Percentiles rank a stretch among this genome's conserved stretches.
These are phyloP conservation scores for Huso huso DNA, from an alignment of 2,797 vertebrate species.

Conservation along the genomic window DNA sequence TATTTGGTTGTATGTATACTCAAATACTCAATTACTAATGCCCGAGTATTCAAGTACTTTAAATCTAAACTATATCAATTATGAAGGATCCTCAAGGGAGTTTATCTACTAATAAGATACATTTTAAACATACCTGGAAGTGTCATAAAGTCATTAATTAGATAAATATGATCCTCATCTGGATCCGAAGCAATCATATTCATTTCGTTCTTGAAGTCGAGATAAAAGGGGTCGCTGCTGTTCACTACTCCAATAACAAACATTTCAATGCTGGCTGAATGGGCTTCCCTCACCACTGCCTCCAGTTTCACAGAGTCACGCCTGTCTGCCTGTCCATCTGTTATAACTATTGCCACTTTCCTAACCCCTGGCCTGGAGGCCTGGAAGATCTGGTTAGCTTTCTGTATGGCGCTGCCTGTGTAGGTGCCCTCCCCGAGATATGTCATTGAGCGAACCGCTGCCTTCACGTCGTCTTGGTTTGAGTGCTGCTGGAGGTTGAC, in stretches of 20 bases:
- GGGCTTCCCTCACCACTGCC: slow-evolving; percentile 45
- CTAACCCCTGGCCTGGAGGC: slow-evolving; percentile 47
- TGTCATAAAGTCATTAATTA: slow-evolving; percentile 63
- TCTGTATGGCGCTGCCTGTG: slow-evolving; percentile 65
- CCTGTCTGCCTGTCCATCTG: slow-evolving; percentile 62
- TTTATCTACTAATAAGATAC: slow-evolving; percentile 11
- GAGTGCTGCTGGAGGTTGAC: slow-evolving; percentile 55
- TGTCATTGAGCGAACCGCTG: slow-evolving; percentile 59
- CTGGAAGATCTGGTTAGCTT: slow-evolving; percentile 54
- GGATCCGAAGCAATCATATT: slow-evolving; percentile 69
- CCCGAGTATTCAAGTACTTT: neutral
- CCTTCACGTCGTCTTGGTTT: slow-evolving; percentile 51
- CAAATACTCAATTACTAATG: too few relatives aligned
- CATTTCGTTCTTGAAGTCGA: slow-evolving; percentile 63
- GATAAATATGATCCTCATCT: slow-evolving; percentile 61
- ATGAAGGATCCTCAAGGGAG: neutral
- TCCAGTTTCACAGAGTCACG: slow-evolving; percentile 54
- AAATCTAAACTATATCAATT: neutral
- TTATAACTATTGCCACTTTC: slow-evolving; percentile 71
- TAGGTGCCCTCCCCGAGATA: slow-evolving; percentile 78
- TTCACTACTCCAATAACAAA: slow-evolving; percentile 72
- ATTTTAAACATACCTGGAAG: slow-evolving; percentile 40
- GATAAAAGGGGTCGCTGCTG: slow-evolving; percentile 50
- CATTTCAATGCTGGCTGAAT: slow-evolving; percentile 49
- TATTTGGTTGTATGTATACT: too few relatives aligned